Percentiles rank a stretch among this genome's conserved stretches.
Evolutionary conservation across 2,888 invertebrate genomes (phyloP).

Genomic region (Stenotaenia linearis): DNA sequence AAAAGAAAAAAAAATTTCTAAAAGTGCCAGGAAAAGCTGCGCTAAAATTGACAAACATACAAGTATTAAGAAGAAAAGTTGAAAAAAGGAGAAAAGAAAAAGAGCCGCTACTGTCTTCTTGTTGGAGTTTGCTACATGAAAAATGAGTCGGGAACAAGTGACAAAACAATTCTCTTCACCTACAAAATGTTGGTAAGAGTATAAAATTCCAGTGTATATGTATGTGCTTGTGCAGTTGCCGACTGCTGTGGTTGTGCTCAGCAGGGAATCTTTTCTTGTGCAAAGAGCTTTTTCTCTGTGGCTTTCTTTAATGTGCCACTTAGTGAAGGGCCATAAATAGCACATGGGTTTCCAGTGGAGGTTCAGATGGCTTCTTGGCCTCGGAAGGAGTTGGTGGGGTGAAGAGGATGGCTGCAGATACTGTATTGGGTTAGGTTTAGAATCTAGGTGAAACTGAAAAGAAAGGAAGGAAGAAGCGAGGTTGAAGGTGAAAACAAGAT

Average conservation of each 20-base stretch:
- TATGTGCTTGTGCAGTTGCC: neutral
- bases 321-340: neutral
- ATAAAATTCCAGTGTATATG: neutral
- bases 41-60: neutral
- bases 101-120: neutral
- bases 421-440: neutral
- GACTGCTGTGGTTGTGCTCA: neutral
- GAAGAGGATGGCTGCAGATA: neutral
- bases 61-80: neutral
- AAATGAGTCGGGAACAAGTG: neutral
- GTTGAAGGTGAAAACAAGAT: neutral
- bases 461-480: neutral
- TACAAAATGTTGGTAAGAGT: neutral
- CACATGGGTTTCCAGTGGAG: neutral
- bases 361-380: neutral
- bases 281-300: neutral
- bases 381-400: neutral
- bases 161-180: neutral
- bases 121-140: neutral
- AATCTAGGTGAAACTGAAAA: neutral
- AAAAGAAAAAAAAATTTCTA: neutral
- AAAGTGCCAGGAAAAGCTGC: neutral
- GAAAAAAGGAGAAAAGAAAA: neutral
- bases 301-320: neutral
- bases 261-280: neutral